Conservation (phyloP, 2,797 vertebrate genomes). For the Setipinna tenuifilis region DNA sequence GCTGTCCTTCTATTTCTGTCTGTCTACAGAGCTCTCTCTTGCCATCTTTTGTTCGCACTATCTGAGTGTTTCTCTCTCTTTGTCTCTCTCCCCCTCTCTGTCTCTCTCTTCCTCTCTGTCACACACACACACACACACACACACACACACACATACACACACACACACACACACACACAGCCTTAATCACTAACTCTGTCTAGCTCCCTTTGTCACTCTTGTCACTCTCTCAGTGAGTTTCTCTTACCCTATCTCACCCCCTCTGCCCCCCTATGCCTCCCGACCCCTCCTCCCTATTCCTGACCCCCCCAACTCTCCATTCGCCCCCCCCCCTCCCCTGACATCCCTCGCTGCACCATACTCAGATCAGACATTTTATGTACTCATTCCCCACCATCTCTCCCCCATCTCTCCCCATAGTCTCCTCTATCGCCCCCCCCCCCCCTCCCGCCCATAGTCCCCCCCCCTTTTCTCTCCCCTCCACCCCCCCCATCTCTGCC, state of each 20-base stretch:
- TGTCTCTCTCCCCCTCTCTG: too few species aligned
- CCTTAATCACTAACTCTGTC: background rate
- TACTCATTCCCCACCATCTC: background rate
- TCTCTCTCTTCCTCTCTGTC: too few species aligned
- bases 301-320: background rate
- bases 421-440: too few species aligned
- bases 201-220: constrained; percentile 45
- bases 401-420: too few species aligned
- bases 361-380: constrained; percentile 28
- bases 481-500: too few species aligned
- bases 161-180: constrained; percentile 27
- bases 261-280: too few species aligned
- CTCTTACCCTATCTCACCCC: background rate
- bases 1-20: too few species aligned
- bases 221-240: background rate
- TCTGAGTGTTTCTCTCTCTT: too few species aligned
- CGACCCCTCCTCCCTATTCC: background rate
- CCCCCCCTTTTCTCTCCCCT: too few species aligned
- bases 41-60: too few species aligned
- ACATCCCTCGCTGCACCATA: constrained; percentile 53
- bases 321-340: constrained; percentile 47
- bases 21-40: too few species aligned
- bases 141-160: constrained; percentile 31
- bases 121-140: constrained; percentile 23
- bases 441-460: too few species aligned